These are phyloP conservation scores for Grammomys dolichurus DNA, from an alignment of 2,113 vertebrate species.

Conservation along the genomic window DNA sequence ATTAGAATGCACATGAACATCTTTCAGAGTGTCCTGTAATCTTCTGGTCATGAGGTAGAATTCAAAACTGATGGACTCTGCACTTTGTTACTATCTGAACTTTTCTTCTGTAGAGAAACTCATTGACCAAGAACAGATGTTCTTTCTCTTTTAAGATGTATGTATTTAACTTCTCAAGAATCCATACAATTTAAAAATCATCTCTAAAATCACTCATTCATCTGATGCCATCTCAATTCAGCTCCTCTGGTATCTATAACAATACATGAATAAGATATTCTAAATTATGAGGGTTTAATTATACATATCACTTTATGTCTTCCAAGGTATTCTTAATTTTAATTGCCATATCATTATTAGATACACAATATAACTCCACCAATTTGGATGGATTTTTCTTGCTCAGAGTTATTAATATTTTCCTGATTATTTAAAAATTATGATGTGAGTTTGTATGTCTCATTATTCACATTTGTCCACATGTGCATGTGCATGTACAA, in stretches of 20 bases:
- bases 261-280: not conserved
- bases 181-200: conserved; percentile 44
- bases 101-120: conserved; percentile 21
- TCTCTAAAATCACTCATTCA: not conserved
- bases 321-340: conserved; percentile 50
- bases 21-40: not conserved
- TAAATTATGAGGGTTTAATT: conserved; percentile 33
- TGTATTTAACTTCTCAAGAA: not conserved
- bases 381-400: not conserved
- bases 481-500: no score
- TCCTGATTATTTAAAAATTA: conserved; percentile 47
- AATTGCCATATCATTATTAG: conserved; percentile 28
- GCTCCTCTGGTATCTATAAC: not conserved
- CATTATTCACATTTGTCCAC: not conserved
- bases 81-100: conserved; percentile 35
- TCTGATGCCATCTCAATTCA: not conserved
- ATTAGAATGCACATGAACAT: conserved; percentile 50
- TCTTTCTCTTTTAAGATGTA: not conserved
- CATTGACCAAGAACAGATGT: not conserved
- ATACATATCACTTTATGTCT: not conserved
- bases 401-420: not conserved
- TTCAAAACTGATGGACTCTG: not conserved
- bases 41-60: conserved; percentile 49
- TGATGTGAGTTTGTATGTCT: not conserved
- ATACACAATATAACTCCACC: not conserved